A percentile compares a stretch with the other conserved stretches of the same genome.
These are phyloP conservation scores for Steinernema feltiae DNA, from an alignment of 1,140 invertebrate species.

Conservation along the genomic window DNA sequence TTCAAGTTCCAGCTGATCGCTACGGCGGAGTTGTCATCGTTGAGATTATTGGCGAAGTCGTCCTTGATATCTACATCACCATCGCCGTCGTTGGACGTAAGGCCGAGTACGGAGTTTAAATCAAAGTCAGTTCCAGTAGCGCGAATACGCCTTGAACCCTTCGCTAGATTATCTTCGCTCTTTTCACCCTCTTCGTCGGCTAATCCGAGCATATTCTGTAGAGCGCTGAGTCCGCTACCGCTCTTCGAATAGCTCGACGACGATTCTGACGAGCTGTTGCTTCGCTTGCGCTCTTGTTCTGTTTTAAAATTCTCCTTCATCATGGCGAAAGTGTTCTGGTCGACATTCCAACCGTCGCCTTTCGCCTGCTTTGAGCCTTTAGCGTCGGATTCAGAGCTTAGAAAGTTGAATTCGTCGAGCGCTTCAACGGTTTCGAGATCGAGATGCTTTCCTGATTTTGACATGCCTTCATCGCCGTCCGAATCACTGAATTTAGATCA, in stretches of 20 bases:
- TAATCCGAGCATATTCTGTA: background rate
- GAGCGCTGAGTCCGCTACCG: background rate
- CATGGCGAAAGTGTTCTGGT: constrained; percentile 25
- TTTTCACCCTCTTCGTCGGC: background rate
- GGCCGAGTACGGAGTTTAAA: constrained; percentile 25
- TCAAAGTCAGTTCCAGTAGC: constrained; percentile 12
- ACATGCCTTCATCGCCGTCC: constrained; percentile 19
- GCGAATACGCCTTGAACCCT: constrained; percentile 12
- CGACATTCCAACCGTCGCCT: constrained; percentile 36
- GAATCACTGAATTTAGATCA: constrained; percentile 36
- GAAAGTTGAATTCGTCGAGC: constrained; percentile 29
- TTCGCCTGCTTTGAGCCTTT: background rate
- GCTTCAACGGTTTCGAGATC: constrained; percentile 38
- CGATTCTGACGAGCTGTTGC: constrained; percentile 6
- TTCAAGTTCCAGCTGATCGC: constrained; percentile 45
- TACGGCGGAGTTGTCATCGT: constrained; percentile 41
- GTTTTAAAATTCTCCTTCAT: constrained; percentile 32
- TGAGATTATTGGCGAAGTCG: constrained; percentile 38
- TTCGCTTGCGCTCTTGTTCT: constrained; percentile 10
- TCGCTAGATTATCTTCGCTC: background rate
- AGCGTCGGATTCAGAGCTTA: background rate
- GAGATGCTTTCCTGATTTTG: constrained; percentile 16
- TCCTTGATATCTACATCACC: constrained; percentile 52
- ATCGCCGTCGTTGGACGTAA: constrained; percentile 17
- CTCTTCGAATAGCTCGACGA: background rate